Conservation (phyloP, 2,113 vertebrate species). For the Clarias magur region DNA sequence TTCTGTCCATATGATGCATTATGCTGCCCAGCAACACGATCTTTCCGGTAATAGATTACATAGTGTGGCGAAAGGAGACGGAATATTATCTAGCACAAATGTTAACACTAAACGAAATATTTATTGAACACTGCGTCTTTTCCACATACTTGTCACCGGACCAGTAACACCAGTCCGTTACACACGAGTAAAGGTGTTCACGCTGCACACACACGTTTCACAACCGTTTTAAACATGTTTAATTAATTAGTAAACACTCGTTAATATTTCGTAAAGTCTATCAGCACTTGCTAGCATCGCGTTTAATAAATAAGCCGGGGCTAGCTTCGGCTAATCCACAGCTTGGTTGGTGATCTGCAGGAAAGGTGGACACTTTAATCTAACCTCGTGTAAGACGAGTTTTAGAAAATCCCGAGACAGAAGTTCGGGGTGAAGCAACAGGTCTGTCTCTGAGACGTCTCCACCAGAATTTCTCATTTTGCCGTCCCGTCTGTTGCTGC, state of each 20-base stretch:
- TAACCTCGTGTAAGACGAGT: slow-evolving; percentile 70
- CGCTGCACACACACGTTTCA: background rate
- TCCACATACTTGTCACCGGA: background rate
- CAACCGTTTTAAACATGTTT: background rate
- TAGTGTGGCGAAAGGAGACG: background rate
- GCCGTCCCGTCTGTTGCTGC: slow-evolving; percentile 37
- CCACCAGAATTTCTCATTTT: slow-evolving; percentile 28
- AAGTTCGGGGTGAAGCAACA: slow-evolving; percentile 74
- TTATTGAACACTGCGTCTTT: background rate
- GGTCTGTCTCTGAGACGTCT: slow-evolving; percentile 54
- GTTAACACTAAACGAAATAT: background rate
- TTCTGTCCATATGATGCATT: background rate
- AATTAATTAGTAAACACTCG: background rate
- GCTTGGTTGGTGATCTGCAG: too few relatives aligned
- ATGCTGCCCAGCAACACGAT: background rate
- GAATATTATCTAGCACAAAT: background rate
- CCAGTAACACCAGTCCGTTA: background rate
- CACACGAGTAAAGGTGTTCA: background rate
- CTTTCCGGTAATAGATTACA: background rate
- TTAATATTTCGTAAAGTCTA: background rate
- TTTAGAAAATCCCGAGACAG: slow-evolving; percentile 70
- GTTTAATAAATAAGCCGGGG: background rate
- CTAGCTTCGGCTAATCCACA: slow-evolving; percentile 4
- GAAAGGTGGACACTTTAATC: background rate
- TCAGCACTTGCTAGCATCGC: background rate